phyloP scores from a whole-genome alignment of 2,797 vertebrate species.

The Sciaenops ocellatus region DNA sequence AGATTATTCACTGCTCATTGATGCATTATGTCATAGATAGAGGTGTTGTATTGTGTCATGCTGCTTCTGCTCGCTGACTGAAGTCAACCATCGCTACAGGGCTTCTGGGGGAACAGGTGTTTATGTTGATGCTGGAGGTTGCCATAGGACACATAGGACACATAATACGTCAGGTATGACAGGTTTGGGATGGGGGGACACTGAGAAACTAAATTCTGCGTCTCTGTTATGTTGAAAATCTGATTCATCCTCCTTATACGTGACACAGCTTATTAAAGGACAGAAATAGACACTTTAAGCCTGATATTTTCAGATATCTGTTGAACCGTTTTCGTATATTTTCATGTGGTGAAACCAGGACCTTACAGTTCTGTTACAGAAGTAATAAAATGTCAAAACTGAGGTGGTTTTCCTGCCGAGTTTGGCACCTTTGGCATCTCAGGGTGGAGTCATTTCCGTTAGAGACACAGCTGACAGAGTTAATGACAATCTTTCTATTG shows the following conservation, averaged over 20 bases:
- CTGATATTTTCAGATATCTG: not conserved
- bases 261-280: not conserved
- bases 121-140: constrained; percentile 45
- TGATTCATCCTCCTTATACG: no score
- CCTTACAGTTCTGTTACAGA: not conserved
- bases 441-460: no score
- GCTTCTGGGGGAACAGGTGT: constrained; percentile 19
- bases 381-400: not conserved
- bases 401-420: no score
- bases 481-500: no score
- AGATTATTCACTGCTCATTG: not conserved
- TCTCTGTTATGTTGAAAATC: not conserved
- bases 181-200: not conserved
- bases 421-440: no score
- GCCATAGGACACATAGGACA: not conserved
- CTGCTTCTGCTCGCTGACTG: not conserved
- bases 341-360: not conserved
- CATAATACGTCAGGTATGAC: not conserved
- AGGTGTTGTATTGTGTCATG: not conserved
- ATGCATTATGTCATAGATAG: not conserved
- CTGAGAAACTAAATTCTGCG: not conserved
- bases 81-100: not conserved
- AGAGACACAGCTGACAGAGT: no score
- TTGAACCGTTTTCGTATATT: not conserved
- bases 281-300: not conserved